Percentiles rank a stretch among this genome's conserved stretches.
phyloP scores from a whole-genome alignment of 1,140 invertebrate species.

The Eubasilissa regina region DNA sequence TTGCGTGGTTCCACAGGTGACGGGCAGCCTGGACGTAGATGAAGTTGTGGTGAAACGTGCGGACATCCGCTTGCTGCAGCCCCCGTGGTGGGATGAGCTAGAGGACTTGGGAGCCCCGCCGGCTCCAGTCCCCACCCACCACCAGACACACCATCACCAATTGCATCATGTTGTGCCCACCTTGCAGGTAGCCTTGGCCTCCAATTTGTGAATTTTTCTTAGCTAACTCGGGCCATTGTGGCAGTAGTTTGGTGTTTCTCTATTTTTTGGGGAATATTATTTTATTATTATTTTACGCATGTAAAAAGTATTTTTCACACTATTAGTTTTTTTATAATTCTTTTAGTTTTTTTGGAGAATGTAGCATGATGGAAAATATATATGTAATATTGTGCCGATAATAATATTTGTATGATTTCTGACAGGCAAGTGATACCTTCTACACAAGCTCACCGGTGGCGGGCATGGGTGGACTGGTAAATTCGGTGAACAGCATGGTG shows the following conservation, averaged over 20 bases:
- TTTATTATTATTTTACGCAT: too few species aligned
- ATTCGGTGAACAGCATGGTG: conserved; percentile 5
- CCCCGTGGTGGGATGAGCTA: conserved; percentile 96
- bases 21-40: conserved; percentile 63
- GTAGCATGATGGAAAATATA: too few species aligned
- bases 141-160: conserved; percentile 51
- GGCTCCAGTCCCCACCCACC: conserved; percentile 12
- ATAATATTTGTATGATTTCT: conserved; percentile 1
- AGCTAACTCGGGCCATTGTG: too few species aligned
- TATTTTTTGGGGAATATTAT: too few species aligned
- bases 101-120: conserved; percentile 75
- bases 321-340: too few species aligned
- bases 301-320: too few species aligned
- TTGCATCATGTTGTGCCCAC: conserved; percentile 62
- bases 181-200: conserved; percentile 52
- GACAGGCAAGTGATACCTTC: conserved; percentile 62
- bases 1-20: conserved; percentile 62
- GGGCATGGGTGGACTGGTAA: conserved; percentile 57
- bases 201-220: too few species aligned
- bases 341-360: too few species aligned
- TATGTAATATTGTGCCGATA: too few species aligned
- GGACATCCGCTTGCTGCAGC: conserved; percentile 89
- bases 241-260: too few species aligned
- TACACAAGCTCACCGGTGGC: conserved; percentile 69
- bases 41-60: conserved; percentile 83